Evolutionary conservation across 2,888 invertebrate genomes (phyloP).

Genomic region (Drosophila neotestacea): DNA sequence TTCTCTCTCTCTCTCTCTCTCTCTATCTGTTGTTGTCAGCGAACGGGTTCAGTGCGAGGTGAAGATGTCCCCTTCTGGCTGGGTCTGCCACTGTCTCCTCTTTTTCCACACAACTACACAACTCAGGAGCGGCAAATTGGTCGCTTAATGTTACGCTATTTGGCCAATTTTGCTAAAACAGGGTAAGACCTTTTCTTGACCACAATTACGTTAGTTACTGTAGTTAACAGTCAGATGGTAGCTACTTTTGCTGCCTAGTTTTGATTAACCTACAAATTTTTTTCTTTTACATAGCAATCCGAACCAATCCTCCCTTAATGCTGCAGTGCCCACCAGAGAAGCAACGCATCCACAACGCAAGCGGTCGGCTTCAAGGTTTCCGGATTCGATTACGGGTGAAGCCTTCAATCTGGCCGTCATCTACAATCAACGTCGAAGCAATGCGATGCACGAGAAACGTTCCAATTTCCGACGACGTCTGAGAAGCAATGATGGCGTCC

Average conservation of each 20-base stretch:
- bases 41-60: conserved; percentile 92
- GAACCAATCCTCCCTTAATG: conserved; percentile 72
- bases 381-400: conserved; percentile 41
- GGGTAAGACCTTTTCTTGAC: conserved; percentile 89
- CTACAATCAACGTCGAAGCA: conserved; percentile 81
- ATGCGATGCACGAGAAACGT: conserved; percentile 81
- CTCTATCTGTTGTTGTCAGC: conserved; percentile 85
- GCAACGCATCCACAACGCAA: conserved; percentile 45
- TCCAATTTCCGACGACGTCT: conserved; percentile 69
- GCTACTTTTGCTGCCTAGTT: background rate
- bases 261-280: background rate
- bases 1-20: conserved; percentile 21
- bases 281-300: conserved; percentile 75
- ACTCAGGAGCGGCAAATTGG: conserved; percentile 91
- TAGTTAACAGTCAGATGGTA: no score
- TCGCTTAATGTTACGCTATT: conserved; percentile 92
- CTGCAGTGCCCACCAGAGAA: conserved; percentile 33
- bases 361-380: conserved; percentile 29
- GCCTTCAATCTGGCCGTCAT: conserved; percentile 79
- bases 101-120: conserved; percentile 92
- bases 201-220: no score
- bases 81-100: conserved; percentile 90
- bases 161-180: conserved; percentile 94
- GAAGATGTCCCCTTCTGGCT: conserved; percentile 95
- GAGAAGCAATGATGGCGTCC: conserved; percentile 72